phyloP scores from a whole-genome alignment of 1,140 invertebrate genomes.

The Drosophila willistoni region DNA sequence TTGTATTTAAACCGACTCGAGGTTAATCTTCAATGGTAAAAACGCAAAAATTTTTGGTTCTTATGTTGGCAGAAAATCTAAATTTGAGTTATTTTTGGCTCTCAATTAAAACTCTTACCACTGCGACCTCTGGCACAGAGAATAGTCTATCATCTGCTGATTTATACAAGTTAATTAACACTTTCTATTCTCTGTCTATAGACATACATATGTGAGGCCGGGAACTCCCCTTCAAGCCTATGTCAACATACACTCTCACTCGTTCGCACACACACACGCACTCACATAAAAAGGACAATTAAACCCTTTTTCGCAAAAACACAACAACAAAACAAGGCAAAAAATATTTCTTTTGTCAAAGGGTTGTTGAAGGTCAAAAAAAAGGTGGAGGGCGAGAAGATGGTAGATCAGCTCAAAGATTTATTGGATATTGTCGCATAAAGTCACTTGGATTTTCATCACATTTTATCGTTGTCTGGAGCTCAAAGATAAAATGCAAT shows the following conservation, averaged over 20 bases:
- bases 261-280: conserved; percentile 24
- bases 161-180: conserved; percentile 81
- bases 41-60: too few relatives aligned
- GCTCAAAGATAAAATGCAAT: conserved; percentile 71
- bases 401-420: conserved; percentile 39
- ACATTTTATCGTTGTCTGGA: conserved; percentile 70
- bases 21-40: too few relatives aligned
- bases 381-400: neutral
- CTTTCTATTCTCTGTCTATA: conserved; percentile 40
- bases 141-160: conserved; percentile 58
- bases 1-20: too few relatives aligned
- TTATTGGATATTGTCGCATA: conserved; percentile 77
- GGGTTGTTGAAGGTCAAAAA: conserved; percentile 54
- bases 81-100: conserved; percentile 14
- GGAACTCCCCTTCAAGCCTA: conserved; percentile 30
- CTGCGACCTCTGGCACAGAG: neutral
- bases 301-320: conserved; percentile 70
- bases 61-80: too few relatives aligned
- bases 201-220: too few relatives aligned
- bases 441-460: conserved; percentile 68
- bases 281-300: conserved; percentile 74
- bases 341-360: conserved; percentile 22
- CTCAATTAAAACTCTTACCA: conserved; percentile 2
- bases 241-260: conserved; percentile 22
- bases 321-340: conserved; percentile 52